Evolutionary conservation across 2,797 vertebrate species (phyloP), one percentile per base, ranked within the genome.

Genomic region (Todus mexicanus): DNA sequence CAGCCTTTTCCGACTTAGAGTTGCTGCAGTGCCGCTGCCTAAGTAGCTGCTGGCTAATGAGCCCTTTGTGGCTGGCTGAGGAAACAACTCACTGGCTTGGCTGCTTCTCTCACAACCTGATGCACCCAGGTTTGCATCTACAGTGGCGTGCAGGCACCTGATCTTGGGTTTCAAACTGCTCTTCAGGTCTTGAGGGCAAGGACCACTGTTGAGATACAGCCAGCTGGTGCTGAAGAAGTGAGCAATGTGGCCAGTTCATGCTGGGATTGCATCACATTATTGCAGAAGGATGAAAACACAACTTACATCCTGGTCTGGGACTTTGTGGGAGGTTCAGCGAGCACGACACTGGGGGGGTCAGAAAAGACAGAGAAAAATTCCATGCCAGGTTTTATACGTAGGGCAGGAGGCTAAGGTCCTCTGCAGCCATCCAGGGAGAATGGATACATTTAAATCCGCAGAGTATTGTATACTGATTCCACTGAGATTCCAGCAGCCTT

Each of bases 11-110:
- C 4, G 0, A 81, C 83, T 42, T 79, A 93, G 89, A 94, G 81
- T 29, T 92, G 82, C 91, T 96, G 91, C 91, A 68, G 54, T 86
- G 80, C 66, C 94, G 73, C 84, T 90, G 29, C 91, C 75, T 87
- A 88, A 96, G 95, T 83, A 92, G 90, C 93, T 96, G 64, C 84
- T 90, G 90, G 95, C 84, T 96, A 94, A 87, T 89, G 84, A 95
- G 84, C 76, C 65, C 90, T 93, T 65, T 80, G 90, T 6, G 56
- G 63, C 61, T 78, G 71, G 78, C 76, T 87, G 65, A 54, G 42
- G 64, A 77, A 90, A 54, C 42, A 78, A 50, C n/a, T 80, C 6
- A 1, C 69, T 81, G 18, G 4, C 57, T 78, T 47, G 63, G 71
- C 66, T 73, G 33, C 68, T 86, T 76, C 27, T 37, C 35, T 69